A percentile compares a stretch with the other conserved stretches of the same genome.
phyloP scores from a whole-genome alignment of 2,797 vertebrate genomes.

The Hippoglossus hippoglossus region DNA sequence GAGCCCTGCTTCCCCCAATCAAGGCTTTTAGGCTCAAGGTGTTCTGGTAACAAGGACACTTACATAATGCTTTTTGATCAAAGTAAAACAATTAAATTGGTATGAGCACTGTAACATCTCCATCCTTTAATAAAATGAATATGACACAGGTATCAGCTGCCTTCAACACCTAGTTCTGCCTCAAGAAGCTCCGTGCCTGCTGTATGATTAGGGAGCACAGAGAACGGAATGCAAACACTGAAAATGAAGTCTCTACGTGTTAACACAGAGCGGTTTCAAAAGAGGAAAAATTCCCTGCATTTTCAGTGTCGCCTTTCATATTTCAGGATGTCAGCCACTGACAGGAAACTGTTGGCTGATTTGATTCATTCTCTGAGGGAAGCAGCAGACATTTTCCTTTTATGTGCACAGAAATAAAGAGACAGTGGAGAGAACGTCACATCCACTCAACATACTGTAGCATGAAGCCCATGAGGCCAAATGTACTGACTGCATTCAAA shows the following conservation, averaged over 20 bases:
- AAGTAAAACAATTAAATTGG: no score
- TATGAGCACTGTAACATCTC: no score
- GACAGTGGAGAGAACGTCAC: not conserved
- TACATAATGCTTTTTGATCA: no score
- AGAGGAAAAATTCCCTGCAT: not conserved
- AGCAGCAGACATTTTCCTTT: constrained; percentile 19
- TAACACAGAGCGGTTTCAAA: constrained; percentile 17
- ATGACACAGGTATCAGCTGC: not conserved
- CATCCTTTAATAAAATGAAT: no score
- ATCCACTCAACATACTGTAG: constrained; percentile 31
- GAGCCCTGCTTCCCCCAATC: no score
- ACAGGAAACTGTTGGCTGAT: constrained; percentile 28
- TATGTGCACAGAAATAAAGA: constrained; percentile 22
- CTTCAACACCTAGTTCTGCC: not conserved
- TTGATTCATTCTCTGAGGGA: constrained; percentile 21
- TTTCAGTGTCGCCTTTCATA: constrained; percentile 14
- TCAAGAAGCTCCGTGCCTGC: not conserved
- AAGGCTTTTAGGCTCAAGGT: no score
- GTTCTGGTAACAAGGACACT: no score
- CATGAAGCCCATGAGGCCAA: constrained; percentile 43
- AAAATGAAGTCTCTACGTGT: constrained; percentile 5
- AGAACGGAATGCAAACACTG: constrained; percentile 4
- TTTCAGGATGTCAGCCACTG: constrained; percentile 23
- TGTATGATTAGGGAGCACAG: not conserved
- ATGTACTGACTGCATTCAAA: constrained; percentile 38